Base-by-base conservation (phyloP, 1,140 invertebrate genomes). In the Geopemphigus sp. region DNA sequence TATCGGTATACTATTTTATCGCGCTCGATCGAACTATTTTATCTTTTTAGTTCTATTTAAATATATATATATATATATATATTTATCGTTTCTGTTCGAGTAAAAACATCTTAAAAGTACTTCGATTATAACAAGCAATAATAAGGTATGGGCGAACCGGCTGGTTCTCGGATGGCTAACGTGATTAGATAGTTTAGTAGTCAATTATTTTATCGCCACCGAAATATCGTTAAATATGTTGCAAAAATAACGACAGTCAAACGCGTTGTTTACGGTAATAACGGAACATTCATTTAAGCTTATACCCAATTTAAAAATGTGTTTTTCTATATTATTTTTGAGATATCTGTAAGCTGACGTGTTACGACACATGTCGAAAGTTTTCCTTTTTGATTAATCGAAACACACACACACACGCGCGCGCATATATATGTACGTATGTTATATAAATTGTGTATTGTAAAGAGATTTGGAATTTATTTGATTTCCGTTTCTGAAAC, bases 301-400 rank as follows among this genome's bases (percentile, higher is more conserved):
- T n/a, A n/a, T n/a, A n/a, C n/a, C n/a, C n/a, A n/a, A n/a, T n/a
- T n/a, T n/a, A n/a, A n/a, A n/a, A n/a, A n/a, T n/a, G n/a, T n/a
- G n/a, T n/a, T n/a, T n/a, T n/a, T n/a, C n/a, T n/a, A n/a, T n/a
- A n/a, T n/a, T n/a, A n/a, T n/a, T n/a, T n/a, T n/a, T n/a, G n/a
- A n/a, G n/a, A n/a, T n/a, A n/a, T n/a, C n/a, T n/a, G n/a, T n/a
- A n/a, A n/a, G n/a, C n/a, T n/a, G n/a, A n/a, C n/a, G n/a, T n/a
- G n/a, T n/a, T n/a, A 14, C 17, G 39, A 68, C 45, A 47, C 2
- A 68, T 6, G 64, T 47, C n/a, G 12, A 24, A 8, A 47, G n/a
- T 45, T 68, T 14, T 47, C 0, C n/a, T 8, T 8, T 47, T 68
- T 68, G 64, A 68, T 68, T 68, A 39, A 68, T 68, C 32, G 64